phyloP scores from a whole-genome alignment of 2,797 vertebrate species.

The Podarcis lilfordi region DNA sequence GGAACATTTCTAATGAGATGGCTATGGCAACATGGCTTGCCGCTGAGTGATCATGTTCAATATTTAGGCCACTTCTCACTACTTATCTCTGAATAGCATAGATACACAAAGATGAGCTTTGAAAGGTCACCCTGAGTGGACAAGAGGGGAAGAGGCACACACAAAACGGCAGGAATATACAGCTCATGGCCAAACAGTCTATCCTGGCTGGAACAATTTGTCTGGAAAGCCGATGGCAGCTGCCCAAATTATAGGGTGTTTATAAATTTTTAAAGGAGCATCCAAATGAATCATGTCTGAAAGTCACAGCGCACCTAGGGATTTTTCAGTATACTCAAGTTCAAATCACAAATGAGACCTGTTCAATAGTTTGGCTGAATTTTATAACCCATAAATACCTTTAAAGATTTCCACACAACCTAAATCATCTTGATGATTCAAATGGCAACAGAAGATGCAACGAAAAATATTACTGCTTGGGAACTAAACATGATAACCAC shows the following conservation, averaged over 20 bases:
- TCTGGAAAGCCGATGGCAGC: neutral
- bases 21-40: fast-evolving
- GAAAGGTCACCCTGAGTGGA: neutral
- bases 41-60: neutral
- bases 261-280: neutral
- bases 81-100: neutral
- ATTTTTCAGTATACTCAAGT: neutral
- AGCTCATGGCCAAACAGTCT: neutral
- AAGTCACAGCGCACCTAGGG: neutral
- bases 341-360: neutral
- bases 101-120: neutral
- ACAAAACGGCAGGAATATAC: neutral
- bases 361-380: neutral
- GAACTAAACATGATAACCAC: neutral
- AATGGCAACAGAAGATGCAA: neutral
- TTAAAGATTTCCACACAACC: neutral
- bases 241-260: neutral
- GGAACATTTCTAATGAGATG: neutral
- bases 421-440: too few relatives aligned
- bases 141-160: neutral
- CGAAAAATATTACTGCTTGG: neutral
- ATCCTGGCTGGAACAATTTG: conserved; percentile 2
- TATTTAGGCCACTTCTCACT: neutral
- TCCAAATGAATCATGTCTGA: neutral
- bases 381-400: neutral